Evolutionary conservation across 2,113 vertebrate species (phyloP).

Genomic region (Zosterops japonicus): DNA sequence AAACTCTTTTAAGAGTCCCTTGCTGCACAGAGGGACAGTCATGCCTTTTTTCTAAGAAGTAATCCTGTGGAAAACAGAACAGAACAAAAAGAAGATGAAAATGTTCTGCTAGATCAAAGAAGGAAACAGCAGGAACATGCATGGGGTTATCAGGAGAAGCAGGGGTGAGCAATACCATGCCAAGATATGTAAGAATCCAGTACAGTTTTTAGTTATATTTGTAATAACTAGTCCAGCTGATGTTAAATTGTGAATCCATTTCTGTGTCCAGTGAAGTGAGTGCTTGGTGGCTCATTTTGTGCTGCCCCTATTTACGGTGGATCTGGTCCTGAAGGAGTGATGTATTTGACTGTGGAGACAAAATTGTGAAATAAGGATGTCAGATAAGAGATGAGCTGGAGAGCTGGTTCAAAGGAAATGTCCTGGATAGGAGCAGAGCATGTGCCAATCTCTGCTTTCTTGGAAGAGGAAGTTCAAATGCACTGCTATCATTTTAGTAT

Average conservation of each 20-base stretch:
- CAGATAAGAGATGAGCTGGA: neutral
- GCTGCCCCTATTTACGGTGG: neutral
- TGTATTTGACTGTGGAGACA: accelerated
- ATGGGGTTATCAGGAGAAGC: neutral
- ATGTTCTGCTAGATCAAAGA: neutral
- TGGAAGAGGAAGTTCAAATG: neutral
- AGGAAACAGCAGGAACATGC: neutral
- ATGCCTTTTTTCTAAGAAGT: neutral
- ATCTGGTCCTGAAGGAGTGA: neutral
- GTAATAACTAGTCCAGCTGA: neutral
- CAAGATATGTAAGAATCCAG: neutral
- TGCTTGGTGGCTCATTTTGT: neutral
- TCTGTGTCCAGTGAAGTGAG: neutral
- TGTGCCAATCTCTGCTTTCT: neutral
- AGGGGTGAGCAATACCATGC: accelerated
- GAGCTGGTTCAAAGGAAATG: neutral
- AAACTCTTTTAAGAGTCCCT: neutral
- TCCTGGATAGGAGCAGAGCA: neutral
- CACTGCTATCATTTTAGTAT: neutral
- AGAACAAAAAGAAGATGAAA: neutral
- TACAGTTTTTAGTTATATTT: neutral
- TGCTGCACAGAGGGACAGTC: neutral
- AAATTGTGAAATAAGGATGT: neutral
- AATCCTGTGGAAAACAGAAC: neutral
- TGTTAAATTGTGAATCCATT: neutral